Base-by-base conservation (phyloP, 2,797 vertebrate species). In the Morus bassanus region DNA sequence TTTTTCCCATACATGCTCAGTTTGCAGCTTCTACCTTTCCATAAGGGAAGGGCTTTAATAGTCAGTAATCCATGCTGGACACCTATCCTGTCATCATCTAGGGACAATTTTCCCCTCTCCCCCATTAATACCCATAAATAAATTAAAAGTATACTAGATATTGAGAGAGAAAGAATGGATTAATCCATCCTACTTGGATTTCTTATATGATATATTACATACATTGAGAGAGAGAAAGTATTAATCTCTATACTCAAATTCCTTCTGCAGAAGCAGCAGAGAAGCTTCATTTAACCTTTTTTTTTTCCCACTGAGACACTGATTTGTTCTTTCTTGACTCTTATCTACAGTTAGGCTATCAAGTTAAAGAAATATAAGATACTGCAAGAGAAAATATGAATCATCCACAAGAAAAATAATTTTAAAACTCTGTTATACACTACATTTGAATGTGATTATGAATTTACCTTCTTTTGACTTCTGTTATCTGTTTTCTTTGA, bases 381-480 rank as follows among this genome's bases (percentile, higher is more conserved):
- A 54, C 17, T 53, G 12, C 14, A 60, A 59, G 21, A 81, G 50
- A 51, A 74, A 80, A 88, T 81, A 68, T 39, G 60, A 64, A 73
- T 73, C 7, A 53, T 23, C 33, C 41, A 31, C 37, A 60, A 77
- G 28, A 56, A 94, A 91, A 94, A 73, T 45, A 56, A 24, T 56
- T 92, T n/a, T 1, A 67, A 91, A 79, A 35, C 4, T 78, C 9
- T 65, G 25, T 82, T 93, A 68, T 63, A 41, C 21, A 56, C 16
- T 77, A 67, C 31, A 76, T 93, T 90, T 92, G 53, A 95, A 95
- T 85, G 43, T 2, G 18, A 81, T 91, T 92, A 91, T 74, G 80
- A 79, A 89, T 92, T 93, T 95, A 84, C 46, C 39, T 93, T 93
- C 91, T 85, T 92, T 92, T 96, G 73, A 77, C 72, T 95, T 91